Evolutionary conservation across 1,140 invertebrate species (phyloP).

Genomic region (Achroia grisella): DNA sequence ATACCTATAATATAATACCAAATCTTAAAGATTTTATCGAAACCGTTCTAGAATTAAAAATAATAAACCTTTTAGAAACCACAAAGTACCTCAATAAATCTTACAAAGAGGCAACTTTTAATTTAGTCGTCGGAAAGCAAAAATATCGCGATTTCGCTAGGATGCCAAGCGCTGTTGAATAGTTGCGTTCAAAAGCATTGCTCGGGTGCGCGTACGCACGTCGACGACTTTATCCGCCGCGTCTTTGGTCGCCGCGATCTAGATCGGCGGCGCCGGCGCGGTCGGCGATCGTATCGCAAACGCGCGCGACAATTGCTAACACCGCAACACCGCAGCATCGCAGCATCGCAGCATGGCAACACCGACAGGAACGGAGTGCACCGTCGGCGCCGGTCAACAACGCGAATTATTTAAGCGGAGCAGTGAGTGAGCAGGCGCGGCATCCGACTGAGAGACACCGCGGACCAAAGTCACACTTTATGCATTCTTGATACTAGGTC

Average conservation of each 20-base stretch:
- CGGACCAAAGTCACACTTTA: conserved; percentile 1
- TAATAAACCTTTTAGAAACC: too few species aligned
- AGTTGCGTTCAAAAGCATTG: conserved; percentile 45
- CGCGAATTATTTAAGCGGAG: conserved; percentile 51
- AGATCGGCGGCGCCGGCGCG: conserved; percentile 51
- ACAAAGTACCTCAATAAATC: too few species aligned
- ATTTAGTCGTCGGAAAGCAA: not conserved
- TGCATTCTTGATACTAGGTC: not conserved
- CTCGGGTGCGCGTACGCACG: conserved; percentile 39
- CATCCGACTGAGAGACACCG: conserved; percentile 9
- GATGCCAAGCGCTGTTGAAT: conserved; percentile 37
- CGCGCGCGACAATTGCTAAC: conserved; percentile 64
- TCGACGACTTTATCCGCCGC: conserved; percentile 59
- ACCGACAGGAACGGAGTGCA: not conserved
- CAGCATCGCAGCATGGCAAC: too few species aligned
- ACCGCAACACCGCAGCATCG: conserved; percentile 14
- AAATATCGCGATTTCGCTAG: conserved; percentile 29
- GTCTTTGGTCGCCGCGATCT: conserved; percentile 63
- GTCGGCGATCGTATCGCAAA: conserved; percentile 54
- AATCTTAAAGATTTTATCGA: too few species aligned
- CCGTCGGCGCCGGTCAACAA: conserved; percentile 11
- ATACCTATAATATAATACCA: too few species aligned
- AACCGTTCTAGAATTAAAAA: too few species aligned
- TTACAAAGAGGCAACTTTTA: not conserved
- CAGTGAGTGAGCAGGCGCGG: conserved; percentile 11